Percentiles rank a stretch among this genome's conserved stretches.
Evolutionary conservation across 2,888 invertebrate species (phyloP).

Genomic region (Palloptera scutellata): DNA sequence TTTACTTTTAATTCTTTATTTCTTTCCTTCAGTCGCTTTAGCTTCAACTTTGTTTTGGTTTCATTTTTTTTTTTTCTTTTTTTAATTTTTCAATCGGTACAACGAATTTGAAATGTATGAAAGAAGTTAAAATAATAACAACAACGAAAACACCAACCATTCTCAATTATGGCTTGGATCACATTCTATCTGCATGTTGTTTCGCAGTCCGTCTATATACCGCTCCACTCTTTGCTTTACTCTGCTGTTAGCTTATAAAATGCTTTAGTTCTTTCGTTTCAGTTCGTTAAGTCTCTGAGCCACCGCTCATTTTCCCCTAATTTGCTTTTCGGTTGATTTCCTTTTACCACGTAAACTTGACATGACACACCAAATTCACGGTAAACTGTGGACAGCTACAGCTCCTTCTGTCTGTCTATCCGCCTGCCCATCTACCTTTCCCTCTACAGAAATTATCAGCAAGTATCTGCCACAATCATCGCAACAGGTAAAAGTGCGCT

Average conservation of each 20-base stretch:
- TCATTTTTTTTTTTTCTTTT: conserved; percentile 19
- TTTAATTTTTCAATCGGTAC: conserved; percentile 10
- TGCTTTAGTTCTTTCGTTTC: background rate
- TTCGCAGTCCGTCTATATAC: no score
- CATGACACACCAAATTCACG: conserved; percentile 26
- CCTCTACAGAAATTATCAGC: background rate
- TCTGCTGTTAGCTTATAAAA: no score
- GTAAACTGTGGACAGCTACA: background rate
- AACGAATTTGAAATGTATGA: conserved; percentile 23
- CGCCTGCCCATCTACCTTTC: background rate
- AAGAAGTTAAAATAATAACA: conserved; percentile 19
- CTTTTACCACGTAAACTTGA: conserved; percentile 14
- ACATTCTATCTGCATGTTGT: conserved; percentile 10
- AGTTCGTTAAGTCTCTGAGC: no score
- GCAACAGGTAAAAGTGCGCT: background rate
- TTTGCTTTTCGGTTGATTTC: conserved; percentile 3
- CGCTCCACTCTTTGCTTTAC: no score
- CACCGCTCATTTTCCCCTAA: background rate
- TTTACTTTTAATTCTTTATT: background rate
- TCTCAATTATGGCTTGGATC: conserved; percentile 7
- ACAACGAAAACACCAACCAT: conserved; percentile 12
- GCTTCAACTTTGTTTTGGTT: conserved; percentile 16
- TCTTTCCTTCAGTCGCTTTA: background rate
- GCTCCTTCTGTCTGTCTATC: background rate
- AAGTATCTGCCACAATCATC: no score